A percentile compares a stretch with the other conserved stretches of the same genome.
Conservation (phyloP, 2,797 vertebrate genomes). For the Xiphorhynchus erythropygius region DNA sequence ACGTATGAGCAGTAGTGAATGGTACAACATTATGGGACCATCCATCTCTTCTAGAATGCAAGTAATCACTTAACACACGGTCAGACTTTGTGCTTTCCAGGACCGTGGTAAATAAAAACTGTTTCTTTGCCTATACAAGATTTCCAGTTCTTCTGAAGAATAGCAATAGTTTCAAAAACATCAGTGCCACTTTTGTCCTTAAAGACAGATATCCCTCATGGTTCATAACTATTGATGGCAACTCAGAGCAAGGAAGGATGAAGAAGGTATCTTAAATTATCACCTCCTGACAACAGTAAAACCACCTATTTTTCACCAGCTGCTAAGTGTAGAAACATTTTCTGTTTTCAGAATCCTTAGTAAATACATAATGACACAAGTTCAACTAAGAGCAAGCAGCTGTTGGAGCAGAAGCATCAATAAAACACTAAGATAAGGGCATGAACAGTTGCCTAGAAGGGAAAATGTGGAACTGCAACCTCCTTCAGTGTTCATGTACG, state of each 20-base stretch:
- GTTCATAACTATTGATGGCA: not conserved
- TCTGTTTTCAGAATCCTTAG: not conserved
- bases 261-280: not conserved
- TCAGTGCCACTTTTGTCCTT: not conserved
- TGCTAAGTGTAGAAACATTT: not conserved
- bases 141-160: not conserved
- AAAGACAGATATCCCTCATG: not conserved
- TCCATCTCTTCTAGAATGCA: not conserved
- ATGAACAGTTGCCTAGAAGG: not conserved
- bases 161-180: not conserved
- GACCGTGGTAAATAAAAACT: not conserved
- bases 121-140: not conserved
- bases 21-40: not conserved
- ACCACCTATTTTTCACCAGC: not conserved
- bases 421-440: not conserved
- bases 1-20: not conserved
- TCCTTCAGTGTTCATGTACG: fast-evolving
- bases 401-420: not conserved
- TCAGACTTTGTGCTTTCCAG: not conserved
- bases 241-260: not conserved
- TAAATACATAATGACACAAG: not conserved
- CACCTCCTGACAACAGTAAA: not conserved
- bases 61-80: not conserved
- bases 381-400: not conserved
- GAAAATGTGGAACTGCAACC: not conserved